Evolutionary conservation across 2,888 invertebrate genomes (phyloP).

Genomic region (Nomada flava): DNA sequence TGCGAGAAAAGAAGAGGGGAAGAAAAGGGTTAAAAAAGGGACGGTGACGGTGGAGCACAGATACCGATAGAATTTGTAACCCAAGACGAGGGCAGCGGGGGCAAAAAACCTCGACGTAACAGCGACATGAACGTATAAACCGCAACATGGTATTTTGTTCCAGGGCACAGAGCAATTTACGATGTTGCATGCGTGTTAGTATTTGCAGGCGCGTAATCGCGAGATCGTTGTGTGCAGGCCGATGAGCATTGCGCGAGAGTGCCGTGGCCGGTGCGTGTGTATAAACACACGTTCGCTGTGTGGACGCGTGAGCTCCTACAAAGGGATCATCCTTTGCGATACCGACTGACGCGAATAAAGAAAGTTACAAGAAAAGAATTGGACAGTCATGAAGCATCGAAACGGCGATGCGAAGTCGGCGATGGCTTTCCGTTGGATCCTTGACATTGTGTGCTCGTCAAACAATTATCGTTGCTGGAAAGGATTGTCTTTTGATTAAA

Average conservation of each 20-base stretch:
- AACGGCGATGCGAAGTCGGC: neutral
- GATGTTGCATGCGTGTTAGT: slow-evolving; percentile 41
- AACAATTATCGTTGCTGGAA: no score
- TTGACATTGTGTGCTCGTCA: neutral
- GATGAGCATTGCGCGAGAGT: slow-evolving; percentile 12
- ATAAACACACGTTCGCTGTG: neutral
- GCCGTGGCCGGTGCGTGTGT: neutral
- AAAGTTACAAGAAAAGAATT: neutral
- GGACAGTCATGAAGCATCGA: neutral
- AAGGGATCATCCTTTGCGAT: slow-evolving; percentile 21
- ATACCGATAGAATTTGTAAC: slow-evolving; percentile 56
- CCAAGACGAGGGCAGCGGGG: slow-evolving; percentile 43
- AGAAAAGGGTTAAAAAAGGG: neutral
- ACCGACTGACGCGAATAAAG: slow-evolving; percentile 14
- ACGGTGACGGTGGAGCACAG: neutral
- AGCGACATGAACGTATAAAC: slow-evolving; percentile 40
- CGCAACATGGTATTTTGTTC: slow-evolving; percentile 54
- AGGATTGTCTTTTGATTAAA: no score
- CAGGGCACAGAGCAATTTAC: slow-evolving; percentile 54
- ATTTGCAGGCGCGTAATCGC: slow-evolving; percentile 33
- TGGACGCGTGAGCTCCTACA: neutral
- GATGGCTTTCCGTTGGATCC: neutral
- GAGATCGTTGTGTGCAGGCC: slow-evolving; percentile 16
- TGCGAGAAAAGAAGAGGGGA: neutral
- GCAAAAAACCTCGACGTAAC: slow-evolving; percentile 31